phyloP scores from a whole-genome alignment of 2,797 vertebrate genomes.

The Streptopelia turtur region DNA sequence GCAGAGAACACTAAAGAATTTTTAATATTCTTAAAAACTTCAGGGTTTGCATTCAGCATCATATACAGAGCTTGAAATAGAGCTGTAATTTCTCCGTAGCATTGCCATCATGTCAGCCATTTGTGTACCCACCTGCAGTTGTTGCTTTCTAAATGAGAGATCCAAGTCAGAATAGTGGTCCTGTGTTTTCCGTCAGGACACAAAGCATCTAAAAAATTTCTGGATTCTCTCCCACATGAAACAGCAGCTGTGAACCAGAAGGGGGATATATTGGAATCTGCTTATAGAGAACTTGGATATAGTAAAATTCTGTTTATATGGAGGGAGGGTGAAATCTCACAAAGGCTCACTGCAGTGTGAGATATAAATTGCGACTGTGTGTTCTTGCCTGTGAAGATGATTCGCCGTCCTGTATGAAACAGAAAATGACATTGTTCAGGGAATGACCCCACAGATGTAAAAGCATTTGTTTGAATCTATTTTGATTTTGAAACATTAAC shows the following conservation, averaged over 20 bases:
- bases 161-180: background rate
- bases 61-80: background rate
- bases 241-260: slow-evolving; percentile 33
- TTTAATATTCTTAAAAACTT: slow-evolving; percentile 1
- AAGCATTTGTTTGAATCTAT: background rate
- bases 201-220: slow-evolving; percentile 30
- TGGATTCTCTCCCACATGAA: background rate
- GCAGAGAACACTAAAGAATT: background rate
- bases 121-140: background rate
- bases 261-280: background rate
- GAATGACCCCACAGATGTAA: background rate
- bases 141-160: background rate
- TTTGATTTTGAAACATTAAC: background rate
- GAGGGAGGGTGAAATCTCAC: background rate
- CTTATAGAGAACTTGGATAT: background rate
- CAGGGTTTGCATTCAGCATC: background rate
- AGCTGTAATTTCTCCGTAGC: background rate
- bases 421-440: background rate
- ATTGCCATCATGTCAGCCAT: background rate
- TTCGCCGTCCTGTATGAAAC: background rate
- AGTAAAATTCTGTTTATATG: background rate
- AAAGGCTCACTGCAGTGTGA: background rate
- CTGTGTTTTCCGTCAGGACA: background rate
- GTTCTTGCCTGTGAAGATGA: background rate
- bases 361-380: background rate